Evolutionary conservation across 2,888 invertebrate species (phyloP).

Genomic region (Anthophora plumipes): DNA sequence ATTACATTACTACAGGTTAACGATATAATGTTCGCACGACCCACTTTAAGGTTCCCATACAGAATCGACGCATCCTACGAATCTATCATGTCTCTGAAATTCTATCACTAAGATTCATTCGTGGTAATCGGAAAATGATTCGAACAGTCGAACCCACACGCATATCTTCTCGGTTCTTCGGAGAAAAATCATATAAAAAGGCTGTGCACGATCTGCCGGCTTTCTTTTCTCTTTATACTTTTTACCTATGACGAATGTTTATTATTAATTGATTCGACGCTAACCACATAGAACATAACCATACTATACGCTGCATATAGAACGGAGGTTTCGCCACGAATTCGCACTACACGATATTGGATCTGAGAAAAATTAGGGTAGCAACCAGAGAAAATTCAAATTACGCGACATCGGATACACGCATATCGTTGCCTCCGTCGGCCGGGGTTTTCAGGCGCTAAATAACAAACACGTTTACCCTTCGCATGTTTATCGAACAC

Average conservation of each 20-base stretch:
- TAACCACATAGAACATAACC: background rate
- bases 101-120: background rate
- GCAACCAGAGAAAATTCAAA: conserved; percentile 6
- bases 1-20: conserved; percentile 76
- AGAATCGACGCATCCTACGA: conserved; percentile 74
- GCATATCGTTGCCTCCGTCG: conserved; percentile 31
- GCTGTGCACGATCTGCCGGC: conserved; percentile 20
- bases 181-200: conserved; percentile 21
- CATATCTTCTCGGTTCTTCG: conserved; percentile 29
- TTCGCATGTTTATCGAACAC: conserved; percentile 30
- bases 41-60: conserved; percentile 65
- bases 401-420: conserved; percentile 29
- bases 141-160: conserved; percentile 59
- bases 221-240: background rate
- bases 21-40: conserved; percentile 72
- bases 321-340: background rate
- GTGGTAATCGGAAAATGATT: conserved; percentile 38
- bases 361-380: conserved; percentile 17
- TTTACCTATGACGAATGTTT: background rate
- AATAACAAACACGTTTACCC: conserved; percentile 7
- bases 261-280: conserved; percentile 12
- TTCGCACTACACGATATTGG: background rate
- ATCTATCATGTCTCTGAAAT: conserved; percentile 50
- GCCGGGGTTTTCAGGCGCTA: conserved; percentile 8
- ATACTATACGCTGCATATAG: background rate